Evolutionary conservation across 2,888 invertebrate genomes (phyloP).

Genomic region (Capitulum mitella): DNA sequence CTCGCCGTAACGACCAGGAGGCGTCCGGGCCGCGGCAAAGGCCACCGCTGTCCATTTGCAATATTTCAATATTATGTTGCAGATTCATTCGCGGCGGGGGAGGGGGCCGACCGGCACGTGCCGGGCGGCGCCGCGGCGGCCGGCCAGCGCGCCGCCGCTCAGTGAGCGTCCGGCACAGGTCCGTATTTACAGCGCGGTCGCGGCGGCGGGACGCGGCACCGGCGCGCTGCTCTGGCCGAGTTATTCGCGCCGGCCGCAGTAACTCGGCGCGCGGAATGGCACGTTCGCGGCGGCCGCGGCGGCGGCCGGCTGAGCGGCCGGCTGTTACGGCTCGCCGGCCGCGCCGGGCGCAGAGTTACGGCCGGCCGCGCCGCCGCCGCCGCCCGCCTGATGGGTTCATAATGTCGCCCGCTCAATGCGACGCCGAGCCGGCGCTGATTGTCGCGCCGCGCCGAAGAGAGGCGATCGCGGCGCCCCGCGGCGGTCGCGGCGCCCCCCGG

Average conservation of each 20-base stretch:
- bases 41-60: background rate
- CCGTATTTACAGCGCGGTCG: too few relatives aligned
- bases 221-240: background rate
- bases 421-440: background rate
- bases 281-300: too few relatives aligned
- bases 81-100: background rate
- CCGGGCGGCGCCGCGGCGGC: background rate
- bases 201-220: background rate
- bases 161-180: too few relatives aligned
- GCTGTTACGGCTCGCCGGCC: background rate
- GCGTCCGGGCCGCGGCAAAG: background rate
- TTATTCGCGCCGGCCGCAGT: background rate
- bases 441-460: background rate
- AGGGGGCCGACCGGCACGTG: background rate
- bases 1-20: background rate
- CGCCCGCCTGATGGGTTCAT: background rate
- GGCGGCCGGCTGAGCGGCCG: background rate
- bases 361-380: background rate
- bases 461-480: background rate
- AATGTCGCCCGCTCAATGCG: background rate
- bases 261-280: background rate
- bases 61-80: conserved; percentile 13
- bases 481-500: background rate
- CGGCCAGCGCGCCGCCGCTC: background rate
- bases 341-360: too few relatives aligned